These are phyloP conservation scores for Sphinx pinastri DNA, from an alignment of 2,888 invertebrate genomes.

Conservation along the genomic window DNA sequence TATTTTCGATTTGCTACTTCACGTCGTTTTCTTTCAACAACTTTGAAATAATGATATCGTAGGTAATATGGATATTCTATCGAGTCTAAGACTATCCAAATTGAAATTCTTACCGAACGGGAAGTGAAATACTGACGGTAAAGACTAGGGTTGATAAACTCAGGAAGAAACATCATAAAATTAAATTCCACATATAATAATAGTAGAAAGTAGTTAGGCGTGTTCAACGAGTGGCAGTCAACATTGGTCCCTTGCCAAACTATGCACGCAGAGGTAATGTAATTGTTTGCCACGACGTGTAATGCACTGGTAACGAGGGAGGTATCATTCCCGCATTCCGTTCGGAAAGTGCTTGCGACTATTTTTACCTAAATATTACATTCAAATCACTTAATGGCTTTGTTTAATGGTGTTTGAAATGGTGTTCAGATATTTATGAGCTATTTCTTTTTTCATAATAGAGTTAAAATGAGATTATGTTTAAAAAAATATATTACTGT, in stretches of 20 bases:
- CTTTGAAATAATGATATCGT: neutral
- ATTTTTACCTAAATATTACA: slow-evolving; percentile 40
- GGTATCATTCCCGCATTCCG: slow-evolving; percentile 48
- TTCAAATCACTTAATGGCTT: slow-evolving; percentile 35
- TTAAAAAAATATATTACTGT: too few relatives aligned
- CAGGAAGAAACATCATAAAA: slow-evolving; percentile 57
- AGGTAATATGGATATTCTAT: neutral
- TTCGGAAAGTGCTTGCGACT: slow-evolving; percentile 40
- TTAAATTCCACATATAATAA: slow-evolving; percentile 67
- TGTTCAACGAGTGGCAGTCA: slow-evolving; percentile 65
- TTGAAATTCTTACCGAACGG: neutral
- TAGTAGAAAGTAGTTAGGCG: slow-evolving; percentile 66
- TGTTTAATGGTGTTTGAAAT: slow-evolving; percentile 1
- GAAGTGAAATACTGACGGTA: neutral
- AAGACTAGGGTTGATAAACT: neutral
- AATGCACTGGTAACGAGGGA: slow-evolving; percentile 66
- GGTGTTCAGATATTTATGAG: slow-evolving; percentile 9
- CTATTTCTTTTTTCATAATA: neutral
- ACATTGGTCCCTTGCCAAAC: slow-evolving; percentile 76
- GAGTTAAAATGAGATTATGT: neutral
- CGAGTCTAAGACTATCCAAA: neutral
- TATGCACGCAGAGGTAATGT: slow-evolving; percentile 66
- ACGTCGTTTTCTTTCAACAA: slow-evolving; percentile 31
- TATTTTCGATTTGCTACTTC: slow-evolving; percentile 53
- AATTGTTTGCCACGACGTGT: slow-evolving; percentile 67